Percentiles rank a stretch among this genome's conserved stretches.
Conservation (phyloP, 2,113 vertebrate species). For the Astatoreochromis straeleni region DNA sequence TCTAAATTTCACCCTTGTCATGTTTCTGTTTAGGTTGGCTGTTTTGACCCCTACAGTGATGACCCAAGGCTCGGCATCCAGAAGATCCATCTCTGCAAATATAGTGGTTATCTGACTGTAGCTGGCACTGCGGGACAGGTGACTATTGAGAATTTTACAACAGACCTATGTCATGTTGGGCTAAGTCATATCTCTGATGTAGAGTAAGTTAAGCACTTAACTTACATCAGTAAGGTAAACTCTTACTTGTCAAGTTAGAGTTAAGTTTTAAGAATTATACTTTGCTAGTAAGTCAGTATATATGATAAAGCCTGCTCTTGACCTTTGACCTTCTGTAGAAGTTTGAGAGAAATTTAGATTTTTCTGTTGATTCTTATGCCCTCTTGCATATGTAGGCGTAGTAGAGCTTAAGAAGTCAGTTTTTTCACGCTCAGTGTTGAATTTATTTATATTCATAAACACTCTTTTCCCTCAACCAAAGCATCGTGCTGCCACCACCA, state of each 20-base stretch:
- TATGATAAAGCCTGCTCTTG: not conserved
- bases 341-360: not conserved
- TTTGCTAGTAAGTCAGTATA: not conserved
- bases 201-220: not conserved
- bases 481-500: not conserved
- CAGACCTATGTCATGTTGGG: not conserved
- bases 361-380: not conserved
- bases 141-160: not conserved
- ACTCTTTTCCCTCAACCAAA: not conserved
- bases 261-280: not conserved
- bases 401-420: not conserved
- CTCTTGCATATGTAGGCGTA: not conserved
- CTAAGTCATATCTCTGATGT: not conserved
- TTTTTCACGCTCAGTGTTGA: not conserved
- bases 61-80: conserved; percentile 94
- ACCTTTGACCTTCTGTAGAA: not conserved
- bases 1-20: not conserved
- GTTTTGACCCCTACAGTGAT: conserved; percentile 96
- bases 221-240: not conserved
- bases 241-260: not conserved
- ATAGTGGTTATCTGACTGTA: conserved; percentile 91
- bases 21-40: conserved; percentile 80
- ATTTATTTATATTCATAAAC: not conserved
- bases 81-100: conserved; percentile 98
- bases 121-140: conserved; percentile 96